Evolutionary conservation across 2,888 invertebrate genomes (phyloP), one percentile per base, ranked within the genome.

Genomic region (Dendrolimus pini): DNA sequence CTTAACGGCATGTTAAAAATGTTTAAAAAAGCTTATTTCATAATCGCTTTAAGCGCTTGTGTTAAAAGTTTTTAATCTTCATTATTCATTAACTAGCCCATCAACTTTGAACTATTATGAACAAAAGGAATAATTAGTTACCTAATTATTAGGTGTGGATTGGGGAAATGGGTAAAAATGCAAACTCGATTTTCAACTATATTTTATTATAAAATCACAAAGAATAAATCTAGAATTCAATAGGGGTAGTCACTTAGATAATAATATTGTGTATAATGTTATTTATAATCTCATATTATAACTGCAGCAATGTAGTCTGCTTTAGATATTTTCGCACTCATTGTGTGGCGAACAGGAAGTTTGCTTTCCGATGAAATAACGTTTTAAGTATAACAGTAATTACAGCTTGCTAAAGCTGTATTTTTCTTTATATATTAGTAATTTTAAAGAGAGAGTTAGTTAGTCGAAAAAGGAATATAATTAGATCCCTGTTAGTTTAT

Each of bases 201-300:
- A 85, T 93, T 93, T 93, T 93, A 93, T 93, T 93, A 93, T 92
- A 93, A 93, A 93, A 93, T 93, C 93, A 93, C 93, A 93, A 93
- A 93, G 93, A 93, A 93, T 93, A 93, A 92, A 92, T 93, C 93
- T 93, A 93, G 92, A 93, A 92, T 92, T 92, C 89, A 89, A 85
- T 89, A 89, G 86, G 30, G 83, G 84, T 85, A 85, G 85, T 88
- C 85, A 85, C 86, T 87, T 87, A 85, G 80, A 79, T 83, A 75
- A 79, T 84, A 84, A 79, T 82, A 81, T 82, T 81, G 82, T 85
- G 79, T 84, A 81, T 70, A 70, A 58, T 59, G 56, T 78, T 78
- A 82, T 80, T 82, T 80, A 82, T 84, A 82, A 80, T 79, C 80
- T 80, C 78, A 80, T 30, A 30, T 30, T 30, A 79, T 81, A 83